Evolutionary conservation across 2,888 invertebrate genomes (phyloP), one percentile per base, ranked within the genome.

Genomic region (Torymus aiolomorphi): DNA sequence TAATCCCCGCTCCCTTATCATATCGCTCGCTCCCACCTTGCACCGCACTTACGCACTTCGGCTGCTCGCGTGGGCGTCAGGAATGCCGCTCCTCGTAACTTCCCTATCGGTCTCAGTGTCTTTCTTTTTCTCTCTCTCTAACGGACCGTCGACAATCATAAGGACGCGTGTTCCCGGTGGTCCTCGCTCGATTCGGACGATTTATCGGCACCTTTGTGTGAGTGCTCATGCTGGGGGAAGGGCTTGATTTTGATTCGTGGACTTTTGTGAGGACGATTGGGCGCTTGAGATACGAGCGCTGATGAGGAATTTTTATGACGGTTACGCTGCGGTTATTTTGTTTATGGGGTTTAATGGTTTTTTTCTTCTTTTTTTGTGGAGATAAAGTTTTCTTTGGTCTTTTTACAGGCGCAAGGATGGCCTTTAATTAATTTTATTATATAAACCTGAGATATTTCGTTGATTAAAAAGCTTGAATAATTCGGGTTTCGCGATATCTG

Each of bases 181-280:
- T 78, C 78, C 63, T 5, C n/a, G 31, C 72, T 61, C 72, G 59
- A 78, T 72, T 78, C 57, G 31, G 61, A 78, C n/a, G 74, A 78
- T 78, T 78, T 78, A 74, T 78, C 51, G 74, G 31, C 69, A 31
- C n/a, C 18, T 78, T 62, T 54, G 49, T 76, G 51, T 72, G 31
- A 31, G 31, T 31, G 31, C 31, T 42, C n/a, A 42, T 8, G 20
- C 20, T 0, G 42, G 1, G 42, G 42, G 5, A 42, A 42, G 1
- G 42, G 42, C 42, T 42, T 42, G 42, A 42, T 31, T 12, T 18
- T 31, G 51, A 24, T 3, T 42, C 51, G 56, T 24, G 8, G 59
- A 51, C 49, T 20, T 65, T 20, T 13, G 31, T 13, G 20, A 42
- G 52, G 14, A 10, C 8, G 54, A 56, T 13, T 5, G 12, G n/a